Percentiles rank a stretch among this genome's conserved stretches.
These are phyloP conservation scores for Cynopterus brachyotis DNA, from an alignment of 2,113 vertebrate species.

Conservation along the genomic window DNA sequence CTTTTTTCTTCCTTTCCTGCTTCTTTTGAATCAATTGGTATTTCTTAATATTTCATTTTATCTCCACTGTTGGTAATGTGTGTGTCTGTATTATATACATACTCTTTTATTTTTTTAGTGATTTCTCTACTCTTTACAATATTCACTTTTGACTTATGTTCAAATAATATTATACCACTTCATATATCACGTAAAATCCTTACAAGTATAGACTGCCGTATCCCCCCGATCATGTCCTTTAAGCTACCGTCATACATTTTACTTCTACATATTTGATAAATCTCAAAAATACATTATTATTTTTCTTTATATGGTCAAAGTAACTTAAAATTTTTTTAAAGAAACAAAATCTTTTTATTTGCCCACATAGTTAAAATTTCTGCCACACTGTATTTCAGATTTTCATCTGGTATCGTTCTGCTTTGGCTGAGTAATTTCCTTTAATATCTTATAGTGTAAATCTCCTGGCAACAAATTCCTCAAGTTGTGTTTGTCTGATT, in stretches of 20 bases:
- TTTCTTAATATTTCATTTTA: conserved; percentile 16
- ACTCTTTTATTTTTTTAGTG: background rate
- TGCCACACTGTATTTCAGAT: background rate
- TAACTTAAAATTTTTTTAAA: conserved; percentile 17
- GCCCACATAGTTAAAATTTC: background rate
- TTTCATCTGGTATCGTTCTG: conserved; percentile 10
- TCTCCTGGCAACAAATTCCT: background rate
- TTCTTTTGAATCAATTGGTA: conserved; percentile 34
- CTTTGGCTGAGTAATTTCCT: conserved; percentile 31
- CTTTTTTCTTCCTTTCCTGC: background rate
- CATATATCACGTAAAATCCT: background rate
- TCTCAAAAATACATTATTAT: background rate
- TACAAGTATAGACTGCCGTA: background rate
- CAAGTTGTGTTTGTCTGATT: conserved; percentile 1
- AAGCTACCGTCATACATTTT: background rate
- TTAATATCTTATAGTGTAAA: background rate
- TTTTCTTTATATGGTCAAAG: conserved; percentile 1
- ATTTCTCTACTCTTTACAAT: background rate
- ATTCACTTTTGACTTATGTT: background rate
- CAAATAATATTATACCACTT: conserved; percentile 2
- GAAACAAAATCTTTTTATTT: conserved; percentile 3
- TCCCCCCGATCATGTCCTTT: background rate
- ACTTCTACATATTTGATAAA: background rate
- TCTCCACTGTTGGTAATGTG: background rate
- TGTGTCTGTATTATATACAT: too few species aligned